Percentiles rank a stretch among this genome's conserved stretches.
These are phyloP conservation scores for Cenopis cana DNA, from an alignment of 2,888 invertebrate species.

Conservation along the genomic window DNA sequence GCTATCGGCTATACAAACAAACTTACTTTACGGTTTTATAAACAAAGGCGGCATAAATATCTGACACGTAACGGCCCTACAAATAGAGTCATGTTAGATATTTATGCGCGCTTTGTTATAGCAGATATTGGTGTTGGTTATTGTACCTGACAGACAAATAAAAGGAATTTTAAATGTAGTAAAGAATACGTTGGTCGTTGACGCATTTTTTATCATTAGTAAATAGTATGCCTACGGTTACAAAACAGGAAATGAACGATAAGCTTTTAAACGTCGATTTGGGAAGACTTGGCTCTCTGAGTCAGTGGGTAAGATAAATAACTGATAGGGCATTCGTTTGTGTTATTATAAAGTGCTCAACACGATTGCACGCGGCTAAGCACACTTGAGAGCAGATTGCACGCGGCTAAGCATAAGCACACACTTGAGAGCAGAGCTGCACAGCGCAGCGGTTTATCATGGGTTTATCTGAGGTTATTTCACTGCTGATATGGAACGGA, in stretches of 20 bases:
- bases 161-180: neutral
- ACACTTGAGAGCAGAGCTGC: neutral
- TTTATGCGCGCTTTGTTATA: no score
- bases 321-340: slow-evolving; percentile 6
- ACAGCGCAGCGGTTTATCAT: no score
- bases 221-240: neutral
- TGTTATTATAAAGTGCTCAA: slow-evolving; percentile 23
- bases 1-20: neutral
- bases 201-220: slow-evolving; percentile 4
- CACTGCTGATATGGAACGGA: neutral
- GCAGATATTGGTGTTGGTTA: no score
- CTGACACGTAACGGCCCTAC: no score
- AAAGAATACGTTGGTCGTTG: neutral
- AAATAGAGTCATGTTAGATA: no score
- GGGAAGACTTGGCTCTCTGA: slow-evolving; percentile 8
- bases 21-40: no score
- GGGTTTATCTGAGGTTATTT: neutral
- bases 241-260: neutral
- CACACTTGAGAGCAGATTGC: neutral
- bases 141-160: no score
- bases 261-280: slow-evolving; percentile 6
- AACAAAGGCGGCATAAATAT: no score
- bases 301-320: slow-evolving; percentile 18
- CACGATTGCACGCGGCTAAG: neutral
- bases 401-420: neutral